Evolutionary conservation across 1,140 invertebrate species (phyloP), one percentile per base, ranked within the genome.

Genomic region (Gyrodactylus salaris): DNA sequence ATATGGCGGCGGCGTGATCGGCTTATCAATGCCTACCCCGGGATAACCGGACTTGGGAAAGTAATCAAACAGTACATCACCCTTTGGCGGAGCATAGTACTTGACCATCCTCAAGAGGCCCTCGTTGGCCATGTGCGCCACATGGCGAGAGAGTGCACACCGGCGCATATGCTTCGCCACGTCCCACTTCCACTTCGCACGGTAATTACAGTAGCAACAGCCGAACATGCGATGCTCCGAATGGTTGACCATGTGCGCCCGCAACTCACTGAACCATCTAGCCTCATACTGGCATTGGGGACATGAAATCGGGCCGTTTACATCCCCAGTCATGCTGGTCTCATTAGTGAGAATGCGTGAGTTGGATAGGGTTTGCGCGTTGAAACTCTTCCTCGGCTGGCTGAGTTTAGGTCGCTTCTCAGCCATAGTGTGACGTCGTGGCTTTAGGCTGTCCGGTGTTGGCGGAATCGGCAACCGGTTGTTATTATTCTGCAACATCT

Each of bases 121-220:
- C n/a, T 54, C 68, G 24, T 69, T 24, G 2, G 70, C 24, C 25
- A 24, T 71, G 21, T 25, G 21, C 25, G 25, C 70, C 20, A 24
- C 1, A 24, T 21, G 2, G 24, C 21, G n/a, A 21, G 70, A 23
- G 24, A 71, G 26, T n/a, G 79, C 79, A 76, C 80, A 81, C 0
- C 79, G 76, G 72, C 79, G 78, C 26, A 81, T 75, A 75, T 81
- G 80, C 75, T 81, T 81, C 1, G 80, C 79, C 16, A 81, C 80
- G 76, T 81, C 80, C 80, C 80, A 81, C 75, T 81, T 81, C 80
- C 80, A 81, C 73, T 81, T 81, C 71, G 54, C 26, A 7, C 77
- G 77, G 75, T 81, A 81, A 68, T 77, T 78, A 74, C 80, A 81
- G 26, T 77, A 75, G 19, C 79, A 79, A 73, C 80, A 81, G 72